Base-by-base conservation (phyloP, 2,888 invertebrate genomes). In the Troglohyphantes excavatus region DNA sequence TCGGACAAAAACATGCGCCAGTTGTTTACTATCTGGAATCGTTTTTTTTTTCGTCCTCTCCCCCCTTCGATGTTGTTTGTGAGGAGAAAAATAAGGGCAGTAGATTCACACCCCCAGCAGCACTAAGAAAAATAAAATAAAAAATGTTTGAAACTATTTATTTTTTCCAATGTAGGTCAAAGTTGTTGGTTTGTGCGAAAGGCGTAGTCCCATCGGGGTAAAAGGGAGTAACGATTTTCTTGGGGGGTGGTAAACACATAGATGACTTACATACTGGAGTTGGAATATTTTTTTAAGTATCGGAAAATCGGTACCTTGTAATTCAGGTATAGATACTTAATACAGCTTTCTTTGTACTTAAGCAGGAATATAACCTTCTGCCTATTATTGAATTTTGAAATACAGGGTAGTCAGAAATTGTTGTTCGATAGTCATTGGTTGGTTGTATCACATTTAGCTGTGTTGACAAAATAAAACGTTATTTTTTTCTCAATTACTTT, bases 1-100 rank as follows among this genome's bases (percentile, higher is more conserved):
- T 6, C 39, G 82, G 61, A 82, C 82, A 70, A 82, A 78, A 70
- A 72, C 82, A 82, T 82, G 70, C 61, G 61, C 53, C 78, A 78
- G 85, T 86, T 86, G 85, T 86, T 86, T 86, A 86, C 85, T 39
- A 23, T 53, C 76, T n/a, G 21, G 13, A 39, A 21, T 76, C 59
- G 9, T 39, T 43, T 78, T 78, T 79, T 19, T 79, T 21, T 53
- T 63, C 63, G 19, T 46, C n/a, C 29, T n/a, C 39, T 61, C n/a
- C 53, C 61, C n/a, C 43, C 19, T 17, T 21, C 46, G 21, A 53
- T 53, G 53, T 53, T 53, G 53, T 53, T 53, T 53, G 53, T 53
- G 53, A 53, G n/a, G 53, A 53, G 63, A 23, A 83, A 83, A 83
- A 83, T 29, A 83, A 70, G 73, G 73, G 46, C 73, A 83, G 73